Percentiles rank a stretch among this genome's conserved stretches.
Conservation (phyloP, 1,140 invertebrate species). For the Homarus americanus region DNA sequence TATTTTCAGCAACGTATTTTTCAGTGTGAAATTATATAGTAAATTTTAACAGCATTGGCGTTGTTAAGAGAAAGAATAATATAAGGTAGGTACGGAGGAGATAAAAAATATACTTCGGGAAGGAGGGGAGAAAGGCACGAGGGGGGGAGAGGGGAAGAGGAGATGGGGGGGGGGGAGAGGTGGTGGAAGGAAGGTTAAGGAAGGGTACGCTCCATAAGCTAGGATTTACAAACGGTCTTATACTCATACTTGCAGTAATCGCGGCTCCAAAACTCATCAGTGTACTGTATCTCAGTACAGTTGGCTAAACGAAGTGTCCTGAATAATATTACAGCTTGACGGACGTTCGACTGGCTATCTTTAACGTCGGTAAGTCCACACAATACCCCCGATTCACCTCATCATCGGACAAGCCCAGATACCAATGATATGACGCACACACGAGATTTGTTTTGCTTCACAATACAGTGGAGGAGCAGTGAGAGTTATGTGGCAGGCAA, state of each 20-base stretch:
- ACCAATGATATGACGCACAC: neutral
- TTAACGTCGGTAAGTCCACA: neutral
- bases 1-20: no score
- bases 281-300: neutral
- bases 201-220: neutral
- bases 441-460: neutral
- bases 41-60: no score
- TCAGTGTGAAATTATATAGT: no score
- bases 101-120: neutral
- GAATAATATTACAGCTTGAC: neutral
- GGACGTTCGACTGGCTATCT: neutral
- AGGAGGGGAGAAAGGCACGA: neutral
- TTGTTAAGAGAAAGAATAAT: no score
- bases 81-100: neutral
- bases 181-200: neutral
- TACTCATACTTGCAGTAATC: neutral
- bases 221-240: neutral
- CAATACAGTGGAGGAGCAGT: neutral
- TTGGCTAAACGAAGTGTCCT: neutral
- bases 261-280: neutral
- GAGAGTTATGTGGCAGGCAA: neutral
- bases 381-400: neutral
- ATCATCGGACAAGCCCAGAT: neutral
- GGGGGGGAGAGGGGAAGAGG: neutral
- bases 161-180: neutral